Conservation (phyloP, 2,113 vertebrate genomes). For the Spea multiplicata region DNA sequence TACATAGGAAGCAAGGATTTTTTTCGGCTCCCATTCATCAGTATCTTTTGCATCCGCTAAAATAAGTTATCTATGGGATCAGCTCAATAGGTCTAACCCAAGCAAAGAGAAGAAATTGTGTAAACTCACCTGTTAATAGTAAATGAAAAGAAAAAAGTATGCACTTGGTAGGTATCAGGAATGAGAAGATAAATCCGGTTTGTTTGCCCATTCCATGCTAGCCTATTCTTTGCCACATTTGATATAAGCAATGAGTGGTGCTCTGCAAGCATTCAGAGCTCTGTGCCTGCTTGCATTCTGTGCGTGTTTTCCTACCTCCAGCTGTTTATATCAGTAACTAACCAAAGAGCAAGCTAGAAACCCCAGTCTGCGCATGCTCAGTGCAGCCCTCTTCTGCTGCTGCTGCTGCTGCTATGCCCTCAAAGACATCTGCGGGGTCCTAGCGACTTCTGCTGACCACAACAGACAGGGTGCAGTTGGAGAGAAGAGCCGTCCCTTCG, state of each 20-base stretch:
- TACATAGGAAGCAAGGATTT: too few relatives aligned
- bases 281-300: constrained; percentile 27
- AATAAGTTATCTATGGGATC: not conserved
- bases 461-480: not conserved
- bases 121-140: constrained; percentile 31
- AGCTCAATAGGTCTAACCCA: not conserved
- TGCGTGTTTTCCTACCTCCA: constrained; percentile 43
- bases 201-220: constrained; percentile 42
- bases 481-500: not conserved
- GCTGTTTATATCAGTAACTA: constrained; percentile 45
- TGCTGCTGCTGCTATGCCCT: not conserved
- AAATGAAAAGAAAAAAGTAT: constrained; percentile 32
- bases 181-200: constrained; percentile 46
- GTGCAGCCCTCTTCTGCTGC: constrained; percentile 32
- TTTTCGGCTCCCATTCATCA: too few relatives aligned
- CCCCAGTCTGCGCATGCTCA: constrained; percentile 48
- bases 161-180: constrained; percentile 19
- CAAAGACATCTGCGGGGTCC: constrained; percentile 37
- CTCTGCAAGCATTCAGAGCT: constrained; percentile 21
- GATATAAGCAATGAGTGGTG: constrained; percentile 17
- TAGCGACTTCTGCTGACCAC: constrained; percentile 43
- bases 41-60: not conserved
- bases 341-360: constrained; percentile 25
- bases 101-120: not conserved
- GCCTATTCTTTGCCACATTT: constrained; percentile 38